Conservation (phyloP, 2,113 vertebrate genomes). For the Brachyhypopomus gauderio region DNA sequence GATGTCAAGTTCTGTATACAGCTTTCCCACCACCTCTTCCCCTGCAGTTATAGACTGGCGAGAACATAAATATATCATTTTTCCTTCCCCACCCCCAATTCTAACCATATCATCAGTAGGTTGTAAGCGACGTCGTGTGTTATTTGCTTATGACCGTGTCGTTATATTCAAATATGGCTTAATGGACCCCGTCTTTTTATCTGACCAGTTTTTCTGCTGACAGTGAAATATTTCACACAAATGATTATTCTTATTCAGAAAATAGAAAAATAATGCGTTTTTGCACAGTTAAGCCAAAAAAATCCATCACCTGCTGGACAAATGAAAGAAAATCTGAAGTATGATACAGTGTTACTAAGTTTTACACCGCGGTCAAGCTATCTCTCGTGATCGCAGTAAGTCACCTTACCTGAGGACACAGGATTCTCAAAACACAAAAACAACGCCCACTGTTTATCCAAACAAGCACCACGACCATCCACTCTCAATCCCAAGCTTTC, state of each 20-base stretch:
- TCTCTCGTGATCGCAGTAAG: no score
- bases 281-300: no score
- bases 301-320: not conserved
- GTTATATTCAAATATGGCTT: not conserved
- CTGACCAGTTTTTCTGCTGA: not conserved
- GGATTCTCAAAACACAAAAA: not conserved
- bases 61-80: not conserved
- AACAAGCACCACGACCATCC: not conserved
- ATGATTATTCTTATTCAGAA: not conserved
- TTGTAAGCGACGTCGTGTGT: not conserved
- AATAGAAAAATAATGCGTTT: no score
- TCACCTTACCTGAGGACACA: not conserved
- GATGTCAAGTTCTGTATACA: no score
- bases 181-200: not conserved
- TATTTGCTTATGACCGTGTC: not conserved
- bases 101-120: no score
- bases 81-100: no score
- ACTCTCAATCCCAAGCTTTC: constrained; percentile 43
- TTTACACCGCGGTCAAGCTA: no score
- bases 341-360: no score
- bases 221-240: not conserved
- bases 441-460: not conserved
- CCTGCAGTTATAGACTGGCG: no score
- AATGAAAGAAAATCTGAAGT: no score
- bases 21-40: no score